Percentiles rank a stretch among this genome's conserved stretches.
phyloP scores from a whole-genome alignment of 1,140 invertebrate genomes.

The Tetragnatha versicolor region DNA sequence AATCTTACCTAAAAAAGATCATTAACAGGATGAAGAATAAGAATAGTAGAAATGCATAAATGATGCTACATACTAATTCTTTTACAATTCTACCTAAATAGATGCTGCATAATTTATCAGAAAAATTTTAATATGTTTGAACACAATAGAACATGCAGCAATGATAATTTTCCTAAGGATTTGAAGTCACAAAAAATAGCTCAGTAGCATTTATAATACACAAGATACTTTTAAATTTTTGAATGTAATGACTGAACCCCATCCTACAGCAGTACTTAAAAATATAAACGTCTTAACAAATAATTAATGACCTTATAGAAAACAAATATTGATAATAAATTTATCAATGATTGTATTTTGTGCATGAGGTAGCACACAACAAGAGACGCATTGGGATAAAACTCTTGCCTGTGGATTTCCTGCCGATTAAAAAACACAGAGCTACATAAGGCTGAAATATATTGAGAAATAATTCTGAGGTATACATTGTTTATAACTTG shows the following conservation, averaged over 20 bases:
- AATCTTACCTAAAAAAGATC: no score
- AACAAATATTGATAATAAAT: neutral
- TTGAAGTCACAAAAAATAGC: no score
- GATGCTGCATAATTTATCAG: no score
- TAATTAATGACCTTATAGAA: neutral
- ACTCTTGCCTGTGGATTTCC: conserved; percentile 16
- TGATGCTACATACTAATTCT: no score
- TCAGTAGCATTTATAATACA: no score
- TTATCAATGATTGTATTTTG: conserved; percentile 25
- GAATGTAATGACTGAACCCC: neutral
- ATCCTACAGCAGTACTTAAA: neutral
- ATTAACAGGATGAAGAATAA: no score
- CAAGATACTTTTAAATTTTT: neutral
- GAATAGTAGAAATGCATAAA: no score
- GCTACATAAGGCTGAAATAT: conserved; percentile 6
- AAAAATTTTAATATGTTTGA: no score
- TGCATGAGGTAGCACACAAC: conserved; percentile 38
- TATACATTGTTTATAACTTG: conserved; percentile 1
- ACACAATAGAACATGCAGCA: no score
- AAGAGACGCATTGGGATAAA: neutral
- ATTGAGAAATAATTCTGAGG: conserved; percentile 35
- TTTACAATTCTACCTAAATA: no score
- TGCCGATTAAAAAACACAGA: conserved; percentile 4
- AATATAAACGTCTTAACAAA: neutral
- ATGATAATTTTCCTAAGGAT: no score